Evolutionary conservation across 92 coral and sea anemone genomes (phyloP).

Genomic region (Metridium senile): DNA sequence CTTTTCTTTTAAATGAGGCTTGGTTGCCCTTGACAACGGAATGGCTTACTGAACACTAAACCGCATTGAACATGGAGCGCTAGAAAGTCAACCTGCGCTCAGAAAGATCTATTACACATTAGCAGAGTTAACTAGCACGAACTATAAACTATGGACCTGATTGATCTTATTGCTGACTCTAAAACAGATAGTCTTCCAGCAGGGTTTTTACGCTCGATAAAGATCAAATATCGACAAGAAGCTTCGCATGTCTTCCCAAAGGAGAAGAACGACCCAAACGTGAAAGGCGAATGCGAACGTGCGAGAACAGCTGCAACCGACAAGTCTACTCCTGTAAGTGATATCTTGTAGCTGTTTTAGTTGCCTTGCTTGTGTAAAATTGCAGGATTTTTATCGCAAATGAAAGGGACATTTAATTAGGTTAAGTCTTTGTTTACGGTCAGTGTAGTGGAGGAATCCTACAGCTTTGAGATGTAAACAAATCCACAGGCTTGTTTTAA

Average conservation of each 20-base stretch:
- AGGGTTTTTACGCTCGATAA: constrained; percentile 90
- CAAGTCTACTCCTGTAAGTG: constrained; percentile 70
- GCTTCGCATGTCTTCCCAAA: constrained; percentile 90
- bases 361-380: neutral
- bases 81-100: neutral
- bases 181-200: constrained; percentile 93
- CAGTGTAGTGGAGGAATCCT: too few relatives aligned
- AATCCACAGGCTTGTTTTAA: too few relatives aligned
- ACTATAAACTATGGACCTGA: constrained; percentile 74
- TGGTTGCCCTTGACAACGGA: constrained; percentile 42
- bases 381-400: too few relatives aligned
- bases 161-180: constrained; percentile 91
- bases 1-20: constrained; percentile 42
- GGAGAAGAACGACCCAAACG: constrained; percentile 44
- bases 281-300: constrained; percentile 22
- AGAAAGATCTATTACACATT: neutral
- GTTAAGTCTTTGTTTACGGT: too few relatives aligned
- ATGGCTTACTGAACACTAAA: constrained; percentile 26
- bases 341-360: too few relatives aligned
- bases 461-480: too few relatives aligned
- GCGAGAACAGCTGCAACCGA: constrained; percentile 58
- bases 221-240: constrained; percentile 93
- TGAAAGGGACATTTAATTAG: too few relatives aligned
- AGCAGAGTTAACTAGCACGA: neutral
- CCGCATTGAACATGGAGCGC: constrained; percentile 7